These are phyloP conservation scores for Natator depressus DNA, from an alignment of 2,113 vertebrate species.

Conservation along the genomic window DNA sequence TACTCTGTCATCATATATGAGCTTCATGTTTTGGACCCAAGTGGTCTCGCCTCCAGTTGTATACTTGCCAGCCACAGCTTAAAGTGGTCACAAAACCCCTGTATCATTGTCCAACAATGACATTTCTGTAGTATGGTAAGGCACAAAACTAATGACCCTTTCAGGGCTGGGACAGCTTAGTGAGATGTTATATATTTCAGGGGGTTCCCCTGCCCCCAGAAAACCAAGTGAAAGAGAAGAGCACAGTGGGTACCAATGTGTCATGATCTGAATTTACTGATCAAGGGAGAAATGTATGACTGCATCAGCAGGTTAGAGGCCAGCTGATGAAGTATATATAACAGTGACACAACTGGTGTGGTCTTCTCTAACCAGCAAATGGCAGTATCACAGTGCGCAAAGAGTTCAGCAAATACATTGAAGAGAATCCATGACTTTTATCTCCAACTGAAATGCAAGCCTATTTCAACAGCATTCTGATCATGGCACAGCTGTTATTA, in stretches of 20 bases:
- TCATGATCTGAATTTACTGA: neutral
- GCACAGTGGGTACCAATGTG: neutral
- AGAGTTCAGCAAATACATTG: neutral
- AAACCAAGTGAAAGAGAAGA: neutral
- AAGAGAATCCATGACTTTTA: neutral
- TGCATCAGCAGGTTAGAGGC: neutral
- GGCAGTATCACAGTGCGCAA: neutral
- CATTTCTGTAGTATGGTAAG: neutral
- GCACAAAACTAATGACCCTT: neutral
- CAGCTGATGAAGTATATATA: neutral
- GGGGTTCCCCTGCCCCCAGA: neutral
- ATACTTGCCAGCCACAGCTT: conserved; percentile 26
- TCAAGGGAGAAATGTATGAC: neutral
- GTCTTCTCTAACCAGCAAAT: neutral
- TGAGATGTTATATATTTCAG: neutral
- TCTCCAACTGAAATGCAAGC: neutral
- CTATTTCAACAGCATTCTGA: neutral
- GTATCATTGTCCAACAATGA: conserved; percentile 11
- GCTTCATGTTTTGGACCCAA: conserved; percentile 29
- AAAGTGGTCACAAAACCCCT: conserved; percentile 28
- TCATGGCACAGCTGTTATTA: neutral
- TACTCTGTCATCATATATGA: conserved; percentile 34
- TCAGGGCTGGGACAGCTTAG: fast-evolving
- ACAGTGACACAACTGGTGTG: neutral
- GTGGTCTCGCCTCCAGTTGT: conserved; percentile 37